phyloP scores from a whole-genome alignment of 2,888 invertebrate species.

The Fissipunctia ypsillon region DNA sequence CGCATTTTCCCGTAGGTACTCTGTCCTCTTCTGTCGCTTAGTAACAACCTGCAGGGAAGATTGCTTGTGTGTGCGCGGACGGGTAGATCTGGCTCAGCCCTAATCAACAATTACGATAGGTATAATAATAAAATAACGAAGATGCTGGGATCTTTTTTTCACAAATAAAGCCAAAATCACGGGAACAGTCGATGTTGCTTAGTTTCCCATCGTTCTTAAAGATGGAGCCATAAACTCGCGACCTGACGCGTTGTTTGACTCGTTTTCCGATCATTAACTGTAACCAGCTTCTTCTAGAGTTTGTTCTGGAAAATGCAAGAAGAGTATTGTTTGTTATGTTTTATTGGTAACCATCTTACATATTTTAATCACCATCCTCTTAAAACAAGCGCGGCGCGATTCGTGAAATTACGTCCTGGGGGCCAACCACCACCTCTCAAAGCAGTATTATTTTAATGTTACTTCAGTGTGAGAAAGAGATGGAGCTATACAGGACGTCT shows the following conservation, averaged over 20 bases:
- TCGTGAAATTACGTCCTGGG: no score
- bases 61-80: not conserved
- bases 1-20: no score
- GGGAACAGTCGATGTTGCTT: conserved; percentile 76
- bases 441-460: no score
- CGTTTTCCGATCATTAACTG: conserved; percentile 75
- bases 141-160: conserved; percentile 73
- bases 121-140: not conserved
- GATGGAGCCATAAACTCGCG: conserved; percentile 79
- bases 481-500: no score
- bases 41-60: not conserved
- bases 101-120: not conserved
- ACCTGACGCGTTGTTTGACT: conserved; percentile 76
- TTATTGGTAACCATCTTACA: no score
- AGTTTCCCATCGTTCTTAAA: conserved; percentile 77
- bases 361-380: no score
- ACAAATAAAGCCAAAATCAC: conserved; percentile 76
- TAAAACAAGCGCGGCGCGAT: no score
- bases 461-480: no score
- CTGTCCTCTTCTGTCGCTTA: not conserved
- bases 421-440: no score
- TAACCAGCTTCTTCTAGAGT: conserved; percentile 81
- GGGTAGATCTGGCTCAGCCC: not conserved
- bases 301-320: conserved; percentile 80
- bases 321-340: no score